Evolutionary conservation across 2,113 vertebrate genomes (phyloP), one percentile per base, ranked within the genome.

Genomic region (Trochalopteron elliotii): DNA sequence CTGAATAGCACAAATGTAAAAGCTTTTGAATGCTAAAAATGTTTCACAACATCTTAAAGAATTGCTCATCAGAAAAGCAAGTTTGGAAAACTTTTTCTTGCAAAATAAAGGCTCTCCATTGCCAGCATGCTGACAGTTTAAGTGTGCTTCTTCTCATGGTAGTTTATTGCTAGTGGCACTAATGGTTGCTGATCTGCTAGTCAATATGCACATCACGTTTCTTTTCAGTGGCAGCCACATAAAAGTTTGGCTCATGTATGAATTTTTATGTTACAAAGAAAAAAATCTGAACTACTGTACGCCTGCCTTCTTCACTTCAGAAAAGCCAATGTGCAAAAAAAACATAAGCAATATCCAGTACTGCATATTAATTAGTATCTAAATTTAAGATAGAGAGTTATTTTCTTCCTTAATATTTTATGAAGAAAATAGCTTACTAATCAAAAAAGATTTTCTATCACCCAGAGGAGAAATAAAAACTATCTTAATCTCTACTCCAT

Each of bases 1-100:
- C 80, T 91, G 28, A 94, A 69, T 15, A 94, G 61, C 47, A 89
- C 37, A 90, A 77, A 84, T 0, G 8, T 60, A 61, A 97, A 94
- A 96, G 45, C 75, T 69, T 65, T 77, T 87, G 92, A 95, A 94
- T 92, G 76, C 30, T 70, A 79, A 96, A 96, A 64, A 86, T 42
- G 67, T 92, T 91, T 96, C n/a, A n/a, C 12, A 90, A 64, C 18
- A 35, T 83, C 89, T 94, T 87, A 90, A 94, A 88, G 64, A 69
- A 72, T 17, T 90, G 86, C 64, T 90, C 52, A 52, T 80, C 2
- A 15, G 64, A 83, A 96, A 93, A 93, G 28, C 35, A 81, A 94
- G 18, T 63, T 93, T 37, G 60, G 52, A 77, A 94, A 83, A 87
- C 9, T 67, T 87, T 91, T 81, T 74, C 72, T 61, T 82, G 37